A percentile compares a stretch with the other conserved stretches of the same genome.
phyloP scores from a whole-genome alignment of 2,113 vertebrate genomes.

The Gobiocypris rarus region DNA sequence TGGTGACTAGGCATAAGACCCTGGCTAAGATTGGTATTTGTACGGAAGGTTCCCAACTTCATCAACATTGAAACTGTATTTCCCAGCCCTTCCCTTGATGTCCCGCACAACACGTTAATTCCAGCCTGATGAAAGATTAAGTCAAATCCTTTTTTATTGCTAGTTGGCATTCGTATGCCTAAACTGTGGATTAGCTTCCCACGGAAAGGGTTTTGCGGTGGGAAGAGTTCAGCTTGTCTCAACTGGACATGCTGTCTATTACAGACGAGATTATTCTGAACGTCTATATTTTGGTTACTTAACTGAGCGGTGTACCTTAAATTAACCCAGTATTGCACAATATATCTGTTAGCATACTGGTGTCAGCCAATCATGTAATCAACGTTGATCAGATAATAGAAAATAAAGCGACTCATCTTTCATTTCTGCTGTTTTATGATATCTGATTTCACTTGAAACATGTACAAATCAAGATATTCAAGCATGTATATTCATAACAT shows the following conservation, averaged over 20 bases:
- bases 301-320: background rate
- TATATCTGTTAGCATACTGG: background rate
- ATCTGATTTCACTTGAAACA: too few relatives aligned
- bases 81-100: constrained; percentile 10
- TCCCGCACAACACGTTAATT: background rate
- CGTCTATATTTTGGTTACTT: background rate
- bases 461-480: too few relatives aligned
- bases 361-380: background rate
- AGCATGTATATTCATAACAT: background rate
- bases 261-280: background rate
- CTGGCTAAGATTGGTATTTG: background rate
- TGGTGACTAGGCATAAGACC: background rate
- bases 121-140: constrained; percentile 35
- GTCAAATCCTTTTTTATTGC: constrained; percentile 16
- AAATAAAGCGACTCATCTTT: background rate
- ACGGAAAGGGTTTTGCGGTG: background rate
- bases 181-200: constrained; percentile 5
- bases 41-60: constrained; percentile 11
- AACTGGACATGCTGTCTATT: background rate
- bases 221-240: background rate
- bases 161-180: background rate
- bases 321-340: background rate
- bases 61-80: background rate
- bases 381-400: background rate
- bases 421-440: too few relatives aligned